phyloP scores from a whole-genome alignment of 2,113 vertebrate species.

The Theristicus caerulescens region DNA sequence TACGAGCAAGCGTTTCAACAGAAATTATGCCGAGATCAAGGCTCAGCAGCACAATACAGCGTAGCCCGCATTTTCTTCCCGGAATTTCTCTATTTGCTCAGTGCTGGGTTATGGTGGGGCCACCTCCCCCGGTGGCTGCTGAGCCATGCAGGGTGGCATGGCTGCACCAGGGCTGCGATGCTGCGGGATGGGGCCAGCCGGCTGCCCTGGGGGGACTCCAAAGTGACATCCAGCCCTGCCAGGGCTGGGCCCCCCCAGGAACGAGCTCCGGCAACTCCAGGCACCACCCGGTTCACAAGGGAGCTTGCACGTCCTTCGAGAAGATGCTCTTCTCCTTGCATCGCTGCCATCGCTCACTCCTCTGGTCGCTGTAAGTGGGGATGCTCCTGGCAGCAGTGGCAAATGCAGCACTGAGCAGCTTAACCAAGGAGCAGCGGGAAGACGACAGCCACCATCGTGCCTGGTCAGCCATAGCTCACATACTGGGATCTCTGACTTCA shows the following conservation, averaged over 20 bases:
- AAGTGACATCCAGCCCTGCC: background rate
- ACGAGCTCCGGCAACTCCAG: background rate
- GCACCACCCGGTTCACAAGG: no score
- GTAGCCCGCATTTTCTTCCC: fast-evolving
- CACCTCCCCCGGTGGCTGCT: fast-evolving
- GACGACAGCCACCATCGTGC: background rate
- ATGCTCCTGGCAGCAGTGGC: background rate
- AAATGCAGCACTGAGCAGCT: background rate
- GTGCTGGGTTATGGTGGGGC: fast-evolving
- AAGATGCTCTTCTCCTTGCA: background rate
- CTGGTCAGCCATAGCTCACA: fast-evolving
- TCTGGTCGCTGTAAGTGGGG: fast-evolving
- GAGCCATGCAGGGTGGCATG: background rate
- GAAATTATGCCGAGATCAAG: background rate
- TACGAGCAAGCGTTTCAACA: background rate
- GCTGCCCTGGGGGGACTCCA: background rate
- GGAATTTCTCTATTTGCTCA: background rate
- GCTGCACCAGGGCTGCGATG: background rate
- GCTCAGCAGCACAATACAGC: background rate
- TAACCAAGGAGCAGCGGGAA: background rate
- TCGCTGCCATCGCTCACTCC: fast-evolving
- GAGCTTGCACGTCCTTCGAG: background rate
- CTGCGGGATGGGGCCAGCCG: background rate
- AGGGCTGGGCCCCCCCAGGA: no score
- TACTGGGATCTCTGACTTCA: background rate